phyloP scores from a whole-genome alignment of 1,140 invertebrate species.

The Drosophila pseudoananassae region DNA sequence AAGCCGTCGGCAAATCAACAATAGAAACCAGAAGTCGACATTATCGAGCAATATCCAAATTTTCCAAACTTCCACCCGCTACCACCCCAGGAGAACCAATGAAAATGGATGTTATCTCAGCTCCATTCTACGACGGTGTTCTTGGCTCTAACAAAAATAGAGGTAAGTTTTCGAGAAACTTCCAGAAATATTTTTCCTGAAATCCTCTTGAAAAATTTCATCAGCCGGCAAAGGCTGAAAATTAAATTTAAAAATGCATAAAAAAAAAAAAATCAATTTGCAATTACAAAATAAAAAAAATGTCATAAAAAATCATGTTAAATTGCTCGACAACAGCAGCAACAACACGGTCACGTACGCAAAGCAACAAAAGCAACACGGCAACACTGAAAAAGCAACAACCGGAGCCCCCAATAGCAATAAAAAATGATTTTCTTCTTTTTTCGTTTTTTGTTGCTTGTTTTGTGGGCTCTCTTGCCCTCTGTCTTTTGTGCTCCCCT shows the following conservation, averaged over 20 bases:
- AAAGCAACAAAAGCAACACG: constrained; percentile 7
- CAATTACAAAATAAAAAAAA: constrained; percentile 58
- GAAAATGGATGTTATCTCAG: constrained; percentile 84
- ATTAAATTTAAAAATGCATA: constrained; percentile 5
- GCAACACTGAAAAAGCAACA: constrained; percentile 12
- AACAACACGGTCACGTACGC: constrained; percentile 54
- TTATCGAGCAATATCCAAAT: constrained; percentile 10
- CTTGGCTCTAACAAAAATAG: constrained; percentile 79
- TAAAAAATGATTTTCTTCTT: constrained; percentile 59
- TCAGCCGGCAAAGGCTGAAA: constrained; percentile 40
- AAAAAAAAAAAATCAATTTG: constrained; percentile 69
- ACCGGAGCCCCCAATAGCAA: constrained; percentile 27
- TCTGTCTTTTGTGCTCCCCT: constrained; percentile 47
- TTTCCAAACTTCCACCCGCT: constrained; percentile 12
- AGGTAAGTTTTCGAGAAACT: constrained; percentile 67
- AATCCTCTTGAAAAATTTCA: constrained; percentile 29
- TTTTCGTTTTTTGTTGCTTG: constrained; percentile 23
- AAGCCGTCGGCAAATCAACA: constrained; percentile 21
- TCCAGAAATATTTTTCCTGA: constrained; percentile 2
- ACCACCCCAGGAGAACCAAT: constrained; percentile 49
- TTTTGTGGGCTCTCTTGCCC: constrained; percentile 24
- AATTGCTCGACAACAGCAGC: constrained; percentile 29
- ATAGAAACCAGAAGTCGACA: not conserved
- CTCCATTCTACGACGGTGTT: constrained; percentile 70
- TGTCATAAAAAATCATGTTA: constrained; percentile 47